Evolutionary conservation across 2,888 invertebrate species (phyloP).

Genomic region (Macrophya annulata): DNA sequence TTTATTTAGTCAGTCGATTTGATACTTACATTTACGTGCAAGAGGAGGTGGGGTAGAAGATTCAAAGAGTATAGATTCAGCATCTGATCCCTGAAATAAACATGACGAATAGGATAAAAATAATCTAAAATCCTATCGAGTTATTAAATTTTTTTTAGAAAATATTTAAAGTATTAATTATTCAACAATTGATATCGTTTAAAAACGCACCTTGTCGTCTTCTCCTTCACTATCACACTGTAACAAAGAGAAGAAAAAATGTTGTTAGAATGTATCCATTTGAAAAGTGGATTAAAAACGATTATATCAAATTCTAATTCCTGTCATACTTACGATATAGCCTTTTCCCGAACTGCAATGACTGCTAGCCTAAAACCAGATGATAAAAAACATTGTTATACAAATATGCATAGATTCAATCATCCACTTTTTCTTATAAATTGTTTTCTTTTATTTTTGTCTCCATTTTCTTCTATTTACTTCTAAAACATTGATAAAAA

Average conservation of each 20-base stretch:
- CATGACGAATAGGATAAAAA: slow-evolving; percentile 56
- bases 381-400: background rate
- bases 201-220: slow-evolving; percentile 91
- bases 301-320: slow-evolving; percentile 58
- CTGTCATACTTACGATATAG: slow-evolving; percentile 93
- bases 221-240: slow-evolving; percentile 97
- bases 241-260: slow-evolving; percentile 77
- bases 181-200: background rate
- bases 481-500: slow-evolving; percentile 19
- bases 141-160: slow-evolving; percentile 58
- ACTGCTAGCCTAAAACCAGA: slow-evolving; percentile 90
- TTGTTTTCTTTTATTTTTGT: background rate
- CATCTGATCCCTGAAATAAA: slow-evolving; percentile 87
- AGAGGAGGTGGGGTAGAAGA: slow-evolving; percentile 85
- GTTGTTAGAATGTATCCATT: slow-evolving; percentile 59
- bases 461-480: background rate
- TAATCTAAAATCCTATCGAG: slow-evolving; percentile 43
- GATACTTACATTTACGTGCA: slow-evolving; percentile 80
- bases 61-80: slow-evolving; percentile 86
- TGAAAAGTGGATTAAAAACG: slow-evolving; percentile 55
- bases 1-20: background rate
- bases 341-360: slow-evolving; percentile 96
- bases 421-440: background rate
- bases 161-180: background rate
- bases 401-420: background rate